phyloP scores from a whole-genome alignment of 2,113 vertebrate species.

The Calypte anna region DNA sequence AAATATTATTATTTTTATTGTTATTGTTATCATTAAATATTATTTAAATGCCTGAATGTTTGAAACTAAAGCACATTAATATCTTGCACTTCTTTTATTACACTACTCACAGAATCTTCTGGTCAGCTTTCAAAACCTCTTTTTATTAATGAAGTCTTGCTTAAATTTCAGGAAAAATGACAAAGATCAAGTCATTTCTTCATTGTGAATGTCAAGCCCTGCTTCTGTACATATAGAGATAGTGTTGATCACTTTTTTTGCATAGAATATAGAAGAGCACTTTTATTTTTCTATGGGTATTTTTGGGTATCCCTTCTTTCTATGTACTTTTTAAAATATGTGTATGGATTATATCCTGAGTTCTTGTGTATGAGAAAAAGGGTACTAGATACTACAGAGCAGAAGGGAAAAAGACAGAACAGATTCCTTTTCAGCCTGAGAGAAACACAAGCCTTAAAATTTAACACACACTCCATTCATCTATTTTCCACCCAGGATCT shows the following conservation, averaged over 20 bases:
- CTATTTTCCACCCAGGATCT: constrained; percentile 62
- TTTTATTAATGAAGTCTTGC: background rate
- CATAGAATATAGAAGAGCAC: background rate
- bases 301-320: background rate
- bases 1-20: no score
- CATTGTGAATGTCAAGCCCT: background rate
- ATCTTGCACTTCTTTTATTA: background rate
- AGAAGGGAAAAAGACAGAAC: constrained; percentile 41
- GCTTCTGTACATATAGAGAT: background rate
- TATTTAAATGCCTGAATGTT: background rate
- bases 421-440: constrained; percentile 53
- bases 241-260: background rate
- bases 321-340: background rate
- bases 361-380: constrained; percentile 35
- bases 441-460: constrained; percentile 60
- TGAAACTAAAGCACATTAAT: background rate
- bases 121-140: background rate
- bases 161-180: background rate
- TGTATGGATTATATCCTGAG: constrained; percentile 18
- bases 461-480: constrained; percentile 74
- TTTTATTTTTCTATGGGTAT: background rate
- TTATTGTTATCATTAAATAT: no score
- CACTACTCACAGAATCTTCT: background rate
- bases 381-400: constrained; percentile 28
- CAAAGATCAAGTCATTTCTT: background rate